Evolutionary conservation across 2,113 vertebrate genomes (phyloP).

Genomic region (Ahaetulla prasina): DNA sequence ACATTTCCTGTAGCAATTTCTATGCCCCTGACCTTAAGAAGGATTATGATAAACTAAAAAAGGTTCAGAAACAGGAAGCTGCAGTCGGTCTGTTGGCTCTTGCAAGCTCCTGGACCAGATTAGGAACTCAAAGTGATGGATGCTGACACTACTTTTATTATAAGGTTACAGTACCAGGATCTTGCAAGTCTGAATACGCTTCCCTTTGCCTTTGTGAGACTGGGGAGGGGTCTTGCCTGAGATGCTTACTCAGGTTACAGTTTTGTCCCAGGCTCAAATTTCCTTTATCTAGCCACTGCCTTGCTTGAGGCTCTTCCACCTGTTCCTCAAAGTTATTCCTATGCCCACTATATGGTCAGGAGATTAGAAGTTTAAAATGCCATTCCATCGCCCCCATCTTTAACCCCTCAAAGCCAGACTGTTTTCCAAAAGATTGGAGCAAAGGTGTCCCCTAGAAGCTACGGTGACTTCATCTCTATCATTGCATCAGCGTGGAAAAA

Average conservation of each 20-base stretch:
- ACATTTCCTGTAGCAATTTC: neutral
- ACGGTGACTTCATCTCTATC: neutral
- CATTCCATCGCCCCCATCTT: neutral
- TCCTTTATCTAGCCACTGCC: neutral
- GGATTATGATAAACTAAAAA: neutral
- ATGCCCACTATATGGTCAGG: neutral
- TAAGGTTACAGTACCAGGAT: neutral
- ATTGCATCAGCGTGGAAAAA: neutral
- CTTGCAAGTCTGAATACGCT: neutral
- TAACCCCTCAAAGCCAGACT: neutral
- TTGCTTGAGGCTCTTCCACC: neutral
- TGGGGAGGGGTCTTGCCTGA: neutral
- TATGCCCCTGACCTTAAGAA: neutral
- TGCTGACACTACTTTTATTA: neutral
- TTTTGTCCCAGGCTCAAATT: neutral
- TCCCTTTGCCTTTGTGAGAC: neutral
- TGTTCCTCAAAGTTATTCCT: neutral
- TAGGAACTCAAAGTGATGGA: neutral
- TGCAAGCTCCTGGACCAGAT: neutral
- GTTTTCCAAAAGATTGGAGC: neutral
- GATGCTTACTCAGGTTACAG: neutral
- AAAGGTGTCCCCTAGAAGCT: neutral
- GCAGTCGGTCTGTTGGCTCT: neutral
- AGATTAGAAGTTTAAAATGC: neutral
- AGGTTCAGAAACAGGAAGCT: neutral